Base-by-base conservation (phyloP, 2,113 vertebrate genomes). In the Aptenodytes patagonicus region DNA sequence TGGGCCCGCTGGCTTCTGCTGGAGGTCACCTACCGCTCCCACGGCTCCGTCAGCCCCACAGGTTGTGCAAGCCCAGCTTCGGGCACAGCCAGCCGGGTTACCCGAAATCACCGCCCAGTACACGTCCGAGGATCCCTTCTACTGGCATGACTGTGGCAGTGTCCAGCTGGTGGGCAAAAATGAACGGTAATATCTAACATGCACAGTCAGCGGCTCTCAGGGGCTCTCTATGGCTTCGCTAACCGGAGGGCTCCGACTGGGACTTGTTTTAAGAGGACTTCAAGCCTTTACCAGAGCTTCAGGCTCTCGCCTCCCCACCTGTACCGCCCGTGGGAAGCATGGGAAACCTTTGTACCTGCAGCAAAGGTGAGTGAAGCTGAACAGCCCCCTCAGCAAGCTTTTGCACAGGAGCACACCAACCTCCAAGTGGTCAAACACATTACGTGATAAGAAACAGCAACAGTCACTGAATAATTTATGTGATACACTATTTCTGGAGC, bases 81-180 rank as follows among this genome's bases (percentile, higher is more conserved):
- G 13, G 72, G 58, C 75, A 46, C 71, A 40, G 40, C 29, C 70
- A 47, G 13, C 2, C 1, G 4, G 13, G 29, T 21, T 8, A 36
- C 16, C 77, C 3, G 2, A 66, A 61, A 28, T 49, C 60, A 90
- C 58, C 54, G 19, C 46, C 34, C 49, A 13, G 55, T 2, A 25
- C 71, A 34, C 0, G 0, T 9, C 22, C 85, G 40, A 0, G 1
- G 6, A 17, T 24, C 76, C 36, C 36, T 61, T 52, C 25, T 24
- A 9, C 34, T 16, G 25, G 46, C 34, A 46, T 17, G 20, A 22
- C 32, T 8, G 7, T 1, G 31, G 51, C 62, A 28, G 16, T 0
- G 1, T 12, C 2, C 2, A 69, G 11, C 34, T 7, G 3, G 11
- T 8, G 47, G 42, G 60, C 55, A 42, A 22, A 70, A 78, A 31